phyloP scores from a whole-genome alignment of 2,113 vertebrate genomes.

The Empidonax traillii region DNA sequence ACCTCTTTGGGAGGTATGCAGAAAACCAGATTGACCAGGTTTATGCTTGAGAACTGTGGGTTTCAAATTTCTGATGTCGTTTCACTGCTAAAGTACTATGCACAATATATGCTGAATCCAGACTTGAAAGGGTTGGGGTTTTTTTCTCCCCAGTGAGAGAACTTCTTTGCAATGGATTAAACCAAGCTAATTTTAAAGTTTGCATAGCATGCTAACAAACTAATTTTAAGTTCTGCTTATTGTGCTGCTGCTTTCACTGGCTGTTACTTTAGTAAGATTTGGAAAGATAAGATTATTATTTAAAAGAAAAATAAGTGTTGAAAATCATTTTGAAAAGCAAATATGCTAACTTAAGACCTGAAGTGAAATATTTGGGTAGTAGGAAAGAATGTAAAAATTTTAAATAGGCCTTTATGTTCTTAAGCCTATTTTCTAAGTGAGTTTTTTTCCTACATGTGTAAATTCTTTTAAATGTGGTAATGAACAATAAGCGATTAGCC shows the following conservation, averaged over 20 bases:
- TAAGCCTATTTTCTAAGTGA: background rate
- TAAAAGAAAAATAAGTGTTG: background rate
- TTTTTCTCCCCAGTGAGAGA: background rate
- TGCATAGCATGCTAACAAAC: background rate
- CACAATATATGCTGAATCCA: background rate
- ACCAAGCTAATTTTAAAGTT: background rate
- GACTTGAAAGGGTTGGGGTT: background rate
- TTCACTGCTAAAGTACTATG: background rate
- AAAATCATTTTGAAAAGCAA: background rate
- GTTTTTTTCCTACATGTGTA: background rate
- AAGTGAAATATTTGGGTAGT: background rate
- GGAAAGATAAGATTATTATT: background rate
- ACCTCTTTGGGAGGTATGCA: rapidly evolving
- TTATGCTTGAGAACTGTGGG: background rate
- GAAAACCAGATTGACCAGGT: background rate
- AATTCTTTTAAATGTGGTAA: background rate
- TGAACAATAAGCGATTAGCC: background rate
- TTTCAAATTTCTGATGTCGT: background rate
- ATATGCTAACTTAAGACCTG: background rate
- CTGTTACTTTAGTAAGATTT: background rate
- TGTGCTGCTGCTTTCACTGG: background rate
- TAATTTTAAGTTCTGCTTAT: background rate
- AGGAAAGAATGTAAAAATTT: background rate
- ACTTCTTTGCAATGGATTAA: background rate
- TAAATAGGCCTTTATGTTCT: background rate